Conservation (phyloP, 2,113 vertebrate genomes). For the Pycnonotus jocosus region DNA sequence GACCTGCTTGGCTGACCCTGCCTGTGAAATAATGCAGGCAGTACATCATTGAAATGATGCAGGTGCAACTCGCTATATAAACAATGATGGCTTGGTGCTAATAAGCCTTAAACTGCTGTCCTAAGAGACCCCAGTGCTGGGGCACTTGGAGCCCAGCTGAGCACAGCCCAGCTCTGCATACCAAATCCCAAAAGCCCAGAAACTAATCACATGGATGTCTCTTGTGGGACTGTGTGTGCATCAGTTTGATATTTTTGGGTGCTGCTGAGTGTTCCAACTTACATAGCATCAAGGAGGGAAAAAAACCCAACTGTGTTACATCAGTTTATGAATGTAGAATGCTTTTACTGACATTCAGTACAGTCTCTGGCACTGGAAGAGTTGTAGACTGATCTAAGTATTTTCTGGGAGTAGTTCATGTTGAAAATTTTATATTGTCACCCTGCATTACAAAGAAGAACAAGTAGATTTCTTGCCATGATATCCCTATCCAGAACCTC, state of each 20-base stretch:
- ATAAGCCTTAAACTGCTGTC: not conserved
- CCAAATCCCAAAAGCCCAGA: not conserved
- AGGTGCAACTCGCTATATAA: not conserved
- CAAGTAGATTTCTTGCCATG: not conserved
- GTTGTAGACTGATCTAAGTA: not conserved
- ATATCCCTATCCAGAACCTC: not conserved
- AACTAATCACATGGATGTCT: rapidly evolving
- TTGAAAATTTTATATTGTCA: not conserved
- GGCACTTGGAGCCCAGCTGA: not conserved
- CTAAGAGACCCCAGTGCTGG: not conserved
- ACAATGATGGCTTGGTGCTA: not conserved
- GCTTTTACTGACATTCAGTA: not conserved
- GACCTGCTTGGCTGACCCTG: not conserved
- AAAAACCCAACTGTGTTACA: not conserved
- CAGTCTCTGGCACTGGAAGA: not conserved
- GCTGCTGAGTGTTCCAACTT: not conserved
- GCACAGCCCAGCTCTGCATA: not conserved
- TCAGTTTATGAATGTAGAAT: not conserved
- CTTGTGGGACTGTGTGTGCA: not conserved
- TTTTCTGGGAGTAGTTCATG: not conserved
- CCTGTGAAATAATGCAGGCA: not conserved
- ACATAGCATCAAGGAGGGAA: rapidly evolving
- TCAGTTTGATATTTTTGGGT: not conserved
- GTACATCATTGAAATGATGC: rapidly evolving
- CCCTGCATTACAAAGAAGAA: not conserved